phyloP scores from a whole-genome alignment of 2,888 invertebrate species.

The Agrilus cyanescens region DNA sequence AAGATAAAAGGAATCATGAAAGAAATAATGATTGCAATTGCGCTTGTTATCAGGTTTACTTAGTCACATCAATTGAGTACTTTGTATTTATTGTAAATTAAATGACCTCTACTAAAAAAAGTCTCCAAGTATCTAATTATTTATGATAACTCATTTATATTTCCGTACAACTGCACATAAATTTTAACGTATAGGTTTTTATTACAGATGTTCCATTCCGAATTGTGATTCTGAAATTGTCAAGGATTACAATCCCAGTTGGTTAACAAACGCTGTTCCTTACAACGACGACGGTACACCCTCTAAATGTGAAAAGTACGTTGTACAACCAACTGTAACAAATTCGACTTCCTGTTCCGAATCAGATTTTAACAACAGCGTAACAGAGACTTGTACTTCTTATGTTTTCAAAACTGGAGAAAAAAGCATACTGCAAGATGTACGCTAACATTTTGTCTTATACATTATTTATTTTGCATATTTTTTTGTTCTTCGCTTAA shows the following conservation, averaged over 20 bases:
- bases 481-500: no score
- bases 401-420: slow-evolving; percentile 27
- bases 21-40: no score
- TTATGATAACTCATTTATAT: no score
- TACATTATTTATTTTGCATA: no score
- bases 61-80: no score
- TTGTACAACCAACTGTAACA: not conserved
- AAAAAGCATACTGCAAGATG: slow-evolving; percentile 28
- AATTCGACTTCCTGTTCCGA: slow-evolving; percentile 12
- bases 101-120: no score
- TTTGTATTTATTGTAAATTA: no score
- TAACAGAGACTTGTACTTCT: slow-evolving; percentile 19
- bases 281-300: slow-evolving; percentile 19
- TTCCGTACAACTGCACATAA: not conserved
- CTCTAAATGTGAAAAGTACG: slow-evolving; percentile 20
- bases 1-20: no score
- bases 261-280: slow-evolving; percentile 31
- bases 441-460: slow-evolving; percentile 17
- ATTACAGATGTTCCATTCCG: slow-evolving; percentile 9
- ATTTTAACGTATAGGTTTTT: not conserved
- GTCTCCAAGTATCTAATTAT: no score
- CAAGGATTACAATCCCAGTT: slow-evolving; percentile 20
- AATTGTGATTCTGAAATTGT: slow-evolving; percentile 5
- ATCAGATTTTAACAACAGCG: slow-evolving; percentile 17
- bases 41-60: no score